A percentile compares a stretch with the other conserved stretches of the same genome.
phyloP scores from a whole-genome alignment of 1,140 invertebrate genomes.

The Orius insidiosus region DNA sequence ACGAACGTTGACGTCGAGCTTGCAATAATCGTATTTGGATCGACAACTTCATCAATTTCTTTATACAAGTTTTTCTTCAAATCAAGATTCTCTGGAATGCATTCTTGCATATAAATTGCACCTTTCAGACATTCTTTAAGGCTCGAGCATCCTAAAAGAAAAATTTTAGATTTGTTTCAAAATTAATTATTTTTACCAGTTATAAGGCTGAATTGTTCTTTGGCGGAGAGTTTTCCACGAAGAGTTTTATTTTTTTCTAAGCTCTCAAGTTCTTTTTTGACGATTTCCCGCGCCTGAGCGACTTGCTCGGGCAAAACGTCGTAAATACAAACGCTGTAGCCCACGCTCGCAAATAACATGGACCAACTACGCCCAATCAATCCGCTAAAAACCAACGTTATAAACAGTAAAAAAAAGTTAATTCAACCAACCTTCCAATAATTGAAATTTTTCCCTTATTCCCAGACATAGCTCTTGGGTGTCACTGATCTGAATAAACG shows the following conservation, averaged over 20 bases:
- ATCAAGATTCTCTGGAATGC: slow-evolving; percentile 75
- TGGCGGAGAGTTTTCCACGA: slow-evolving; percentile 53
- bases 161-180: too few relatives aligned
- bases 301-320: slow-evolving; percentile 65
- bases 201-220: too few relatives aligned
- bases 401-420: too few relatives aligned
- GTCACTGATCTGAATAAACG: too few relatives aligned
- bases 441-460: too few relatives aligned
- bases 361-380: slow-evolving; percentile 87
- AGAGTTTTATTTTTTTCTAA: slow-evolving; percentile 48
- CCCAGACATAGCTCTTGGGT: too few relatives aligned
- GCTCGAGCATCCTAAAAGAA: slow-evolving; percentile 42
- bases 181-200: too few relatives aligned
- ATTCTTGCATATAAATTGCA: slow-evolving; percentile 71
- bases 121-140: slow-evolving; percentile 47
- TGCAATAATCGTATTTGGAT: slow-evolving; percentile 57
- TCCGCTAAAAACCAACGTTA: slow-evolving; percentile 48
- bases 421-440: too few relatives aligned
- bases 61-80: slow-evolving; percentile 67
- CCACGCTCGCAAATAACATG: slow-evolving; percentile 86
- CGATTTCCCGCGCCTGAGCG: slow-evolving; percentile 49
- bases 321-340: slow-evolving; percentile 70
- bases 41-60: slow-evolving; percentile 55
- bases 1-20: slow-evolving; percentile 86
- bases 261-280: slow-evolving; percentile 49